A percentile compares a stretch with the other conserved stretches of the same genome.
phyloP scores from a whole-genome alignment of 2,113 vertebrate species.

The Percopsis transmontana region DNA sequence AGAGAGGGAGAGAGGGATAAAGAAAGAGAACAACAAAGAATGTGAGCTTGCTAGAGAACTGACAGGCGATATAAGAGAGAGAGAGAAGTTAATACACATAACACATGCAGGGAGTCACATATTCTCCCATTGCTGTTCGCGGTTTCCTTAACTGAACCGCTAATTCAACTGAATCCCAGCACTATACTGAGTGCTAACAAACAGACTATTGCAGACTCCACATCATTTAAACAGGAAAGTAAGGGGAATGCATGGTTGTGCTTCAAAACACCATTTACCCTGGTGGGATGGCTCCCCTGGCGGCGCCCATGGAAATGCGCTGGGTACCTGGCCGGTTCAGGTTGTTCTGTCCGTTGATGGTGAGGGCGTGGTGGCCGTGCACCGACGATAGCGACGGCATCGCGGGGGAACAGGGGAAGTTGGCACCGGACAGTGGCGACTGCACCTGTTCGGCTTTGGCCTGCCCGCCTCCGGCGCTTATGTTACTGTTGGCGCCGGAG shows the following conservation, averaged over 20 bases:
- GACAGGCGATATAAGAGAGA: constrained; percentile 9
- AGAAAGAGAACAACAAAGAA: background rate
- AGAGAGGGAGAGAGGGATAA: background rate
- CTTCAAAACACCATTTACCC: constrained; percentile 82
- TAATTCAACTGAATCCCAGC: constrained; percentile 24
- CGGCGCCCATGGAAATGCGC: constrained; percentile 77
- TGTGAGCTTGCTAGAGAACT: constrained; percentile 28
- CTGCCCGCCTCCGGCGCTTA: constrained; percentile 57
- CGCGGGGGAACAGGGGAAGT: constrained; percentile 73
- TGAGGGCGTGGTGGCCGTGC: constrained; percentile 69
- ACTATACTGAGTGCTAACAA: constrained; percentile 10
- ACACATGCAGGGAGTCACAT: constrained; percentile 1
- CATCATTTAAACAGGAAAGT: constrained; percentile 17
- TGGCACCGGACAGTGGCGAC: constrained; percentile 63
- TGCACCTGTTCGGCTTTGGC: constrained; percentile 81
- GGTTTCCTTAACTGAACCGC: constrained; percentile 8
- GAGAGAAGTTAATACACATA: background rate
- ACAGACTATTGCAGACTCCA: constrained; percentile 6
- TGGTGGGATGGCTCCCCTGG: constrained; percentile 85
- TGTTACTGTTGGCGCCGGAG: constrained; percentile 63
- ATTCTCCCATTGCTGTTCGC: constrained; percentile 24
- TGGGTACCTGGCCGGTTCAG: constrained; percentile 91
- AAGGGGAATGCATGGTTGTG: constrained; percentile 9
- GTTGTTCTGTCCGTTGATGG: constrained; percentile 91
- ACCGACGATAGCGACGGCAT: constrained; percentile 66